These are phyloP conservation scores for Drosophila demipolita DNA, from an alignment of 2,888 invertebrate species.

Conservation along the genomic window DNA sequence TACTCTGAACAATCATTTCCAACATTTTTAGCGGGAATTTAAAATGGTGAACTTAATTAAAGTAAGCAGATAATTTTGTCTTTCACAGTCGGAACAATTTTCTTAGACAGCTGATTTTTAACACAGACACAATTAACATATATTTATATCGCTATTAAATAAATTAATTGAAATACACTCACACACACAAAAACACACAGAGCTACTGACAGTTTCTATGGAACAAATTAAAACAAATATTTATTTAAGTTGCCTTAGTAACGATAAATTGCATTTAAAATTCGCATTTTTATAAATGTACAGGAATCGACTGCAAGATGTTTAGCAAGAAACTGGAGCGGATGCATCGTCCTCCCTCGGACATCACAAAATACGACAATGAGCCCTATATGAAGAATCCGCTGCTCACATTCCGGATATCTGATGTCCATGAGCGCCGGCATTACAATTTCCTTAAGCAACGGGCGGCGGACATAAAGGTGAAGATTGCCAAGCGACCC, in stretches of 20 bases:
- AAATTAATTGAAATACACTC: slow-evolving; percentile 48
- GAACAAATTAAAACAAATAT: slow-evolving; percentile 16
- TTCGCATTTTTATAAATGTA: slow-evolving; percentile 38
- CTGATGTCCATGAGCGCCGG: slow-evolving; percentile 82
- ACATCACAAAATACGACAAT: slow-evolving; percentile 83
- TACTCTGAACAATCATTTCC: slow-evolving; percentile 68
- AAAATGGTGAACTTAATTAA: not conserved
- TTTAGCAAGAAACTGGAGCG: slow-evolving; percentile 80
- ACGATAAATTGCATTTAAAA: slow-evolving; percentile 43
- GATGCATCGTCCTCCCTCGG: slow-evolving; percentile 82
- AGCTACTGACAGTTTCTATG: slow-evolving; percentile 9
- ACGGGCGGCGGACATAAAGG: slow-evolving; percentile 82
- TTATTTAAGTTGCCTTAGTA: slow-evolving; percentile 64
- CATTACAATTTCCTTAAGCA: slow-evolving; percentile 82
- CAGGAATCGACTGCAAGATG: slow-evolving; percentile 57
- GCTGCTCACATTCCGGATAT: slow-evolving; percentile 82
- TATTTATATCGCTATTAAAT: slow-evolving; percentile 44
- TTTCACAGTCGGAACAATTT: not conserved
- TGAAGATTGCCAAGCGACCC: slow-evolving; percentile 71
- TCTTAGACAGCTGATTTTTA: not conserved
- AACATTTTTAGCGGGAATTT: slow-evolving; percentile 29
- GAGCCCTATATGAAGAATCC: slow-evolving; percentile 84
- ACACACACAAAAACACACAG: slow-evolving; percentile 5
- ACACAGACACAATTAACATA: not conserved
- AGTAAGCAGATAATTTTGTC: not conserved